Percentiles rank a stretch among this genome's conserved stretches.
Conservation (phyloP, 2,888 invertebrate genomes). For the Phengaris alcon region DNA sequence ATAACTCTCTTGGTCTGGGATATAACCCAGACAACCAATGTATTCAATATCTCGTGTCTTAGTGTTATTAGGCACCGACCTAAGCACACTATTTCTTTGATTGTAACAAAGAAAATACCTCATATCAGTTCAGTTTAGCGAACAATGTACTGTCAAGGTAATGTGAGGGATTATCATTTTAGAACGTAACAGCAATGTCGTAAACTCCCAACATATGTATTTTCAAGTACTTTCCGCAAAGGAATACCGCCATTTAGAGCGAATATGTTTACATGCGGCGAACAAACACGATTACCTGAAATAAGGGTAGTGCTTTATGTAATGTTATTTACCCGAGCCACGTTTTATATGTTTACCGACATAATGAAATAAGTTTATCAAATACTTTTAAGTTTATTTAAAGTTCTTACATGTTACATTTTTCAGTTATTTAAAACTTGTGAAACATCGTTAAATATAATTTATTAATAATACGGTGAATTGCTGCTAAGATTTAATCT, state of each 20-base stretch:
- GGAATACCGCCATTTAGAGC: slow-evolving; percentile 62
- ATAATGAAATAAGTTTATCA: slow-evolving; percentile 34
- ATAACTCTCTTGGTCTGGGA: no score
- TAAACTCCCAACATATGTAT: slow-evolving; percentile 44
- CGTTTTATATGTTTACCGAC: slow-evolving; percentile 33
- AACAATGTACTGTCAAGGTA: background rate
- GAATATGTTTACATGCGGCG: slow-evolving; percentile 64
- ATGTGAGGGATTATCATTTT: slow-evolving; percentile 31
- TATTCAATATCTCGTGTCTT: no score
- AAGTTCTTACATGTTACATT: no score
- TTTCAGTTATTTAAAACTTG: no score
- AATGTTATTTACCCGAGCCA: slow-evolving; percentile 58
- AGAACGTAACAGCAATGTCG: slow-evolving; percentile 43
- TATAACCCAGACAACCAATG: no score
- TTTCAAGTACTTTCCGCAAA: slow-evolving; percentile 45
- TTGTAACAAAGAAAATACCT: background rate
- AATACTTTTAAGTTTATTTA: slow-evolving; percentile 10
- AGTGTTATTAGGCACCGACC: background rate
- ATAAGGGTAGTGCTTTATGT: slow-evolving; percentile 68
- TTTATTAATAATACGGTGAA: no score
- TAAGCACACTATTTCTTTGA: background rate
- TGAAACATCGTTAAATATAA: no score
- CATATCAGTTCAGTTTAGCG: background rate
- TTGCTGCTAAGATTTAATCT: background rate
- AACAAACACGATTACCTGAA: slow-evolving; percentile 73